Evolutionary conservation across 2,797 vertebrate genomes (phyloP), one percentile per base, ranked within the genome.

Genomic region (Lutjanus argentimaculatus): DNA sequence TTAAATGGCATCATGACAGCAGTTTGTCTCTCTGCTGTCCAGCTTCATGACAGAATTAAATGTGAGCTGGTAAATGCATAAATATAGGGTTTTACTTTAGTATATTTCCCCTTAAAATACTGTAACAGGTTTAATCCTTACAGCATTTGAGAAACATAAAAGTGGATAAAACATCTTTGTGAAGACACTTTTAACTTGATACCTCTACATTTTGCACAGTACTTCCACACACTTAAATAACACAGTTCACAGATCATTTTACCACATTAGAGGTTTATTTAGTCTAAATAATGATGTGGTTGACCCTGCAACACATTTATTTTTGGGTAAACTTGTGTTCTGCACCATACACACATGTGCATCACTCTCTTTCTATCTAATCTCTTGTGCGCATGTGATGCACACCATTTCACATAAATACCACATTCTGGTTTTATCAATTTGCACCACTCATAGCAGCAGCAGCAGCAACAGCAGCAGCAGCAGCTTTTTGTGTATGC

Each of bases 401-500:
- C 25, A 52, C 15, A n/a, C 13, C 25, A 56, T 70, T 63, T 82
- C 56, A 75, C 36, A 55, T 43, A 40, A 36, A 82, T 64, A 48
- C 71, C 75, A 72, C 40, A 77, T 57, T 58, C 3, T 59, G 19
- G 19, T 82, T 72, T 75, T 68, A 72, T 84, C 77, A 80, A 46
- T 63, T 25, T 65, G 5, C 62, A n/a, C 30, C 43, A 22, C 68
- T 70, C 45, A 17, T 25, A 58, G 48, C 21, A 65, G 77, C 76
- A 76, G 17, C 67, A 82, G 51, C 78, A 75, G 48, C 63, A 67
- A n/a, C 49, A 55, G 25, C 56, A 67, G 17, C 66, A 65, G 36
- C 69, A 57, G 59, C 51, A 67, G 45, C 66, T 76, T 78, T 19
- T 67, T 75, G 63, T 71, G 62, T 74, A 22, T 72, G 63, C 75